Percentiles rank a stretch among this genome's conserved stretches.
Conservation (phyloP, 2,888 invertebrate genomes). For the Aelia acuminata region DNA sequence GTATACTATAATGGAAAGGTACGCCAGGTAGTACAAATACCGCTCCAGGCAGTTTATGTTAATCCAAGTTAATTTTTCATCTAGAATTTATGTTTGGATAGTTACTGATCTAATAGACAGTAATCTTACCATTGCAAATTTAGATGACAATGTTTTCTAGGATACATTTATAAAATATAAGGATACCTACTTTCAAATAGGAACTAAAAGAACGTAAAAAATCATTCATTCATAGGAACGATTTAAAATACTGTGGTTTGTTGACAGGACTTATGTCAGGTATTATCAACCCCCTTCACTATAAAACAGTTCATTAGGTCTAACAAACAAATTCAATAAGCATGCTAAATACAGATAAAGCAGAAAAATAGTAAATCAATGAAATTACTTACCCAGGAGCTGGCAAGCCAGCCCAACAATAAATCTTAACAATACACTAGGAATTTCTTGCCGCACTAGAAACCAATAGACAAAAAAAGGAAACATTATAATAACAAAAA, state of each 20-base stretch:
- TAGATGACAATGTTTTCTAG: neutral
- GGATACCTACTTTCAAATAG: neutral
- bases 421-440: neutral
- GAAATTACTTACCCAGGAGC: constrained; percentile 43
- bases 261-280: neutral
- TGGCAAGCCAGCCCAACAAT: constrained; percentile 39
- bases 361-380: neutral
- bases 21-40: no score
- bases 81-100: no score
- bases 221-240: neutral
- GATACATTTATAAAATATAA: no score
- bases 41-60: no score
- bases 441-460: neutral
- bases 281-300: neutral
- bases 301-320: neutral
- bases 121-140: neutral
- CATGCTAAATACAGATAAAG: neutral
- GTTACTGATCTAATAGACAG: neutral
- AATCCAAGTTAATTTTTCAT: no score
- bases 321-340: neutral
- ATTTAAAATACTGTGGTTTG: neutral
- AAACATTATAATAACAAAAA: neutral
- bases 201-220: neutral
- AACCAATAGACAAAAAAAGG: neutral
- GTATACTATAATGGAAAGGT: no score